A percentile compares a stretch with the other conserved stretches of the same genome.
Evolutionary conservation across 2,888 invertebrate species (phyloP).

Genomic region (Apantesis nais): DNA sequence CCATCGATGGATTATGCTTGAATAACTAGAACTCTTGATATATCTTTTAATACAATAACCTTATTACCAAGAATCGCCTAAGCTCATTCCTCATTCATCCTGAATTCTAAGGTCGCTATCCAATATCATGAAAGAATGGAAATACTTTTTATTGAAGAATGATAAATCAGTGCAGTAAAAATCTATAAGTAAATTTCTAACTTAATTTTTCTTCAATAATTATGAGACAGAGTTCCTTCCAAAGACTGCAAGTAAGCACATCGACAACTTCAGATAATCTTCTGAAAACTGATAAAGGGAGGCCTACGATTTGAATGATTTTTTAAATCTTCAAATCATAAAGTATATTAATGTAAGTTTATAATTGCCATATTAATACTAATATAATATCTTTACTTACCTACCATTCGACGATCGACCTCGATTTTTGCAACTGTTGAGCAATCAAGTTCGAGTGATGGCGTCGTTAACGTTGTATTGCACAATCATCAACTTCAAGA

Average conservation of each 20-base stretch:
- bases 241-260: not conserved
- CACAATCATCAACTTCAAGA: constrained; percentile 56
- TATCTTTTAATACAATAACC: not conserved
- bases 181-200: not conserved
- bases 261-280: not conserved
- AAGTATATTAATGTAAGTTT: not conserved
- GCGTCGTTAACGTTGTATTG: constrained; percentile 58
- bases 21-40: too few species aligned
- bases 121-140: not conserved
- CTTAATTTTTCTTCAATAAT: not conserved
- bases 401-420: constrained; percentile 55
- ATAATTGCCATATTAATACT: not conserved
- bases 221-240: not conserved
- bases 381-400: constrained; percentile 8
- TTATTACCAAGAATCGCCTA: too few species aligned
- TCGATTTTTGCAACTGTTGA: constrained; percentile 65
- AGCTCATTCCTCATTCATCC: too few species aligned
- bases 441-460: constrained; percentile 59
- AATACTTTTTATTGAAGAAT: too few species aligned
- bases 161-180: too few species aligned
- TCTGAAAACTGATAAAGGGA: not conserved
- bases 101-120: too few species aligned
- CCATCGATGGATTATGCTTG: too few species aligned
- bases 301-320: not conserved
- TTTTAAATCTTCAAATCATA: not conserved